Conservation (phyloP, 2,113 vertebrate species). For the Emydocephalus ijimae region DNA sequence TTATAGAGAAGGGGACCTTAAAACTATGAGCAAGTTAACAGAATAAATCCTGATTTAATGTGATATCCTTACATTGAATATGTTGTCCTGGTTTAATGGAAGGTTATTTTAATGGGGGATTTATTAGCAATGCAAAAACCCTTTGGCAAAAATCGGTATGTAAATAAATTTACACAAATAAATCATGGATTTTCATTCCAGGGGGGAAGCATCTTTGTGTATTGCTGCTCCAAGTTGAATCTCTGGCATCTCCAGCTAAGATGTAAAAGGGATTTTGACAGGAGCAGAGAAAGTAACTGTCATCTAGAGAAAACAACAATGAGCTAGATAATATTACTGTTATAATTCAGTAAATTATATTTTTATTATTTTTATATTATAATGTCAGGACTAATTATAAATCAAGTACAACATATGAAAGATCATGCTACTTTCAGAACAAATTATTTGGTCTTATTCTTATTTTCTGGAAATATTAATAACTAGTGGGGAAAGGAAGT, state of each 20-base stretch:
- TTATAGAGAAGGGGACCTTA: background rate
- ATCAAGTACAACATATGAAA: background rate
- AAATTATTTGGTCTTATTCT: background rate
- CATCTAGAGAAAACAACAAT: too few species aligned
- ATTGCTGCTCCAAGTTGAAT: background rate
- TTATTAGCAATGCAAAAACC: background rate
- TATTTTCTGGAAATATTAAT: slow-evolving; percentile 10
- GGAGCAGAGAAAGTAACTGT: background rate
- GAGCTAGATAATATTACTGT: background rate
- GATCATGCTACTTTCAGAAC: background rate
- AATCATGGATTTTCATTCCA: background rate
- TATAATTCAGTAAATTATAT: background rate
- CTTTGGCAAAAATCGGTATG: background rate
- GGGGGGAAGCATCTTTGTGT: background rate
- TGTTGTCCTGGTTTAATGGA: background rate
- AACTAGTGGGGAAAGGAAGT: background rate
- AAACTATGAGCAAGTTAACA: background rate
- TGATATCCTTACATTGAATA: background rate
- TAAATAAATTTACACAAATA: background rate
- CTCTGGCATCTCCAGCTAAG: background rate
- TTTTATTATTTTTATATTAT: background rate
- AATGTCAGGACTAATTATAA: background rate
- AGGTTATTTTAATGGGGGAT: background rate
- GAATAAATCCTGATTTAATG: background rate
- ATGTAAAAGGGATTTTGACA: background rate